These are phyloP conservation scores for Salmo trutta DNA, from an alignment of 2,797 vertebrate species.

Conservation along the genomic window DNA sequence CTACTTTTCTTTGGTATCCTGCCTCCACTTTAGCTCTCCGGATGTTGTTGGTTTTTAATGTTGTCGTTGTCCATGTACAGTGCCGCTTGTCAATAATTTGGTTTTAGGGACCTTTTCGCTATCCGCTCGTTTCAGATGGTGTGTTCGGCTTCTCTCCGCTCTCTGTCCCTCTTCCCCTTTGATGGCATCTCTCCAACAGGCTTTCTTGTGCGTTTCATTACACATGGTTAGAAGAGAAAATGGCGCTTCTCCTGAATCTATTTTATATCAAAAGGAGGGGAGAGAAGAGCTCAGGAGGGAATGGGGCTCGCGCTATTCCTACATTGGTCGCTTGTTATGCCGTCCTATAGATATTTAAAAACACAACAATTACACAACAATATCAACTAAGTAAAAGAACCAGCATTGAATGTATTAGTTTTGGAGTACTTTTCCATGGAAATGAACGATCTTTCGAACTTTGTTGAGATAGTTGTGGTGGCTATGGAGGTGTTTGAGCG, in stretches of 20 bases:
- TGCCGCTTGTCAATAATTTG: slow-evolving; percentile 64
- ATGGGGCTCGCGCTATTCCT: slow-evolving; percentile 25
- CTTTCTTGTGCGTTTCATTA: slow-evolving; percentile 80
- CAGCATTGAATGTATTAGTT: neutral
- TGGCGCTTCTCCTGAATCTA: slow-evolving; percentile 89
- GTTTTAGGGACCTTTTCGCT: slow-evolving; percentile 53
- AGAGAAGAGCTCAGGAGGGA: slow-evolving; percentile 49
- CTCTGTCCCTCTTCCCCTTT: slow-evolving; percentile 28
- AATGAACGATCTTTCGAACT: slow-evolving; percentile 21
- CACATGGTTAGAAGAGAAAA: slow-evolving; percentile 88
- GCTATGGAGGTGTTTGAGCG: slow-evolving; percentile 13
- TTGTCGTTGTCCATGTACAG: slow-evolving; percentile 25
- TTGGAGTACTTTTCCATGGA: neutral
- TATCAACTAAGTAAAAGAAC: too few relatives aligned
- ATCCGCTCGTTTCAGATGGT: slow-evolving; percentile 53
- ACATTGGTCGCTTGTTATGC: slow-evolving; percentile 30
- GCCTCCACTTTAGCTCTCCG: slow-evolving; percentile 37
- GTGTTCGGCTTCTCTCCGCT: slow-evolving; percentile 33
- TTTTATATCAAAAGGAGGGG: slow-evolving; percentile 76
- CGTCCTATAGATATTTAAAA: neutral
- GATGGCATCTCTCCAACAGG: slow-evolving; percentile 77
- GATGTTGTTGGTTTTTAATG: slow-evolving; percentile 33
- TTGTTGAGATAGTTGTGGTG: neutral
- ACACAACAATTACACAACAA: neutral
- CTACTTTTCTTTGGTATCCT: slow-evolving; percentile 29